phyloP scores from a whole-genome alignment of 2,888 invertebrate species.

The Magallana nippona region DNA sequence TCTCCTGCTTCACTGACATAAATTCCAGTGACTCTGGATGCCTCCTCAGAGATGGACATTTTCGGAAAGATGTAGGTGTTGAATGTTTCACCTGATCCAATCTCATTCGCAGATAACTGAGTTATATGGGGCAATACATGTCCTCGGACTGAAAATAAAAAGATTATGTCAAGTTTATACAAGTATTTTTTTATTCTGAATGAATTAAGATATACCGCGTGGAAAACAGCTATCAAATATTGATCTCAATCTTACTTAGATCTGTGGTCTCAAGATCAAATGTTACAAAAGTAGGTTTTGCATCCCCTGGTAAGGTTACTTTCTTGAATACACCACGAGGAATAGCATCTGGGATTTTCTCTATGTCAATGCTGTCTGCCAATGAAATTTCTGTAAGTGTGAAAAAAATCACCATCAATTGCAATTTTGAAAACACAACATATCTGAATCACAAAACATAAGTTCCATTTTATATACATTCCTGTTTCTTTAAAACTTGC shows the following conservation, averaged over 20 bases:
- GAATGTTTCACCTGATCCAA: slow-evolving; percentile 19
- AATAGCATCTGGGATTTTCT: neutral
- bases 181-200: too few relatives aligned
- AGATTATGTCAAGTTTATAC: neutral
- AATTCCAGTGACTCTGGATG: slow-evolving; percentile 48
- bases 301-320: neutral
- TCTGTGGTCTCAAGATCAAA: neutral
- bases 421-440: too few relatives aligned
- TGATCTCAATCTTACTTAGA: neutral
- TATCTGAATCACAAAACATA: too few relatives aligned
- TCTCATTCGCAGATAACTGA: slow-evolving; percentile 47
- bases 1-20: neutral
- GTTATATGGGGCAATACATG: slow-evolving; percentile 47
- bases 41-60: slow-evolving; percentile 36
- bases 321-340: neutral
- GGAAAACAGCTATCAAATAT: neutral
- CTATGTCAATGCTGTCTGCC: neutral
- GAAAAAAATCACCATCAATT: too few relatives aligned
- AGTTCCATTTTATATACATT: too few relatives aligned
- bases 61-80: slow-evolving; percentile 40
- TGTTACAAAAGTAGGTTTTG: neutral
- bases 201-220: neutral
- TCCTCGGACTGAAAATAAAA: slow-evolving; percentile 47
- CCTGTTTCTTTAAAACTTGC: too few relatives aligned
- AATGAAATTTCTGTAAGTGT: too few relatives aligned